Conservation (phyloP, 1,140 invertebrate species). For the Orius insidiosus region DNA sequence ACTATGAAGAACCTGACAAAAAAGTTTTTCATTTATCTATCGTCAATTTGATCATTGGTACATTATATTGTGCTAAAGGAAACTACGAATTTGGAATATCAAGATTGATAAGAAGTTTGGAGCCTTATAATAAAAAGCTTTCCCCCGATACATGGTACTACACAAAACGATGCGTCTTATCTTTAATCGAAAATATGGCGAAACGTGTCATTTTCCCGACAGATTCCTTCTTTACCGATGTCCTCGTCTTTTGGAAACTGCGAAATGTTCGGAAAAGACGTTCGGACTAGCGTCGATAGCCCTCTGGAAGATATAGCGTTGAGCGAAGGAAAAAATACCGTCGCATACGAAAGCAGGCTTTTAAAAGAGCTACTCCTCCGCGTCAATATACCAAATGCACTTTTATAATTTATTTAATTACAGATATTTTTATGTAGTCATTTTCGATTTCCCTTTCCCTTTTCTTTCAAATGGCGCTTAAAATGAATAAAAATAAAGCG, state of each 20-base stretch:
- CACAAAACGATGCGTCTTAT: constrained; percentile 85
- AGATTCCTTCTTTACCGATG: constrained; percentile 77
- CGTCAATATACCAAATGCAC: constrained; percentile 13
- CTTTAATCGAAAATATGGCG: constrained; percentile 77
- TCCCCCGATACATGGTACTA: constrained; percentile 93
- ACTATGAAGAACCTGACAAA: constrained; percentile 84
- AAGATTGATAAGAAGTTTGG: constrained; percentile 87
- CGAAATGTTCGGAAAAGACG: constrained; percentile 68
- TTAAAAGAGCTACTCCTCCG: constrained; percentile 64
- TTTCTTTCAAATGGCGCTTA: constrained; percentile 11
- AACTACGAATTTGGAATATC: constrained; percentile 99
- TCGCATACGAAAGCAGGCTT: constrained; percentile 77
- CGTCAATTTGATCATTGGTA: constrained; percentile 97
- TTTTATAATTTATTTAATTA: constrained; percentile 4
- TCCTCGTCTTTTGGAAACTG: constrained; percentile 84
- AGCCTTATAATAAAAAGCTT: constrained; percentile 88
- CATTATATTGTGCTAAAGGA: constrained; percentile 94
- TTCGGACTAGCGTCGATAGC: constrained; percentile 66
- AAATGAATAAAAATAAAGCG: constrained; percentile 11
- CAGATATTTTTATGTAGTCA: constrained; percentile 4
- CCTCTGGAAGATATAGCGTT: constrained; percentile 53
- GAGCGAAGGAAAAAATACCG: constrained; percentile 73
- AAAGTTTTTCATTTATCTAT: constrained; percentile 96
- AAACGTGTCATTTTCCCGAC: constrained; percentile 82
- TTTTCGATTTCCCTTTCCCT: too few relatives aligned